Base-by-base conservation (phyloP, 2,888 invertebrate genomes). In the Lasioglossum morio region DNA sequence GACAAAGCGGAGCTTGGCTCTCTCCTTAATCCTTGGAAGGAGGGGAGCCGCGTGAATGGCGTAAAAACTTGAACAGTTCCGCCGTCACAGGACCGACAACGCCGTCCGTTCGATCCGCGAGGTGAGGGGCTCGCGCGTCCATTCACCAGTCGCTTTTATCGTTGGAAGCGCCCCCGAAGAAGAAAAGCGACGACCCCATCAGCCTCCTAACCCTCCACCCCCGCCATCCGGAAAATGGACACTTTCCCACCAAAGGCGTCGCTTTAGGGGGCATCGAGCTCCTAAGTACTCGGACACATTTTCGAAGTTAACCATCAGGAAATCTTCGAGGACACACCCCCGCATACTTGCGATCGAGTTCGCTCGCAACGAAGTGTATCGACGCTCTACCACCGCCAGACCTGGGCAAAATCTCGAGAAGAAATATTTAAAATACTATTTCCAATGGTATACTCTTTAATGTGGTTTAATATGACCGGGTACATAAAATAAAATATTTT, bases 71-170 rank as follows among this genome's bases (percentile, higher is more conserved):
- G 70, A 91, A 82, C 85, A 84, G 89, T 89, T 87, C 66, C 72
- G 84, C 84, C 72, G 66, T 34, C 43, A n/a, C 79, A 40, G 57
- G 60, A 72, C 30, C 37, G 37, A 37, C 37, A 82, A 78, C 85
- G 81, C 37, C 79, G 86, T 81, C 77, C 77, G 83, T 88, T 90
- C 89, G 91, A 88, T 87, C 81, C 74, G 77, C 70, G 83, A 48
- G 30, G 60, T 1, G 73, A 81, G 86, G 84, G 86, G 84, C 80
- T 89, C 34, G 34, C 34, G 77, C 88, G 88, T 84, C 89, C 88
- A 89, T 90, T 90, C 86, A 89, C 78, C 85, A 86, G 86, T 88
- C 87, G 88, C 91, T 88, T 91, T 89, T 88, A 89, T 83, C 84
- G 87, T 53, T 88, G 86, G 85, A 85, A 90, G 87, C 87, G 72